Base-by-base conservation (phyloP, 2,888 invertebrate species). In the Stenichneumon culpator region DNA sequence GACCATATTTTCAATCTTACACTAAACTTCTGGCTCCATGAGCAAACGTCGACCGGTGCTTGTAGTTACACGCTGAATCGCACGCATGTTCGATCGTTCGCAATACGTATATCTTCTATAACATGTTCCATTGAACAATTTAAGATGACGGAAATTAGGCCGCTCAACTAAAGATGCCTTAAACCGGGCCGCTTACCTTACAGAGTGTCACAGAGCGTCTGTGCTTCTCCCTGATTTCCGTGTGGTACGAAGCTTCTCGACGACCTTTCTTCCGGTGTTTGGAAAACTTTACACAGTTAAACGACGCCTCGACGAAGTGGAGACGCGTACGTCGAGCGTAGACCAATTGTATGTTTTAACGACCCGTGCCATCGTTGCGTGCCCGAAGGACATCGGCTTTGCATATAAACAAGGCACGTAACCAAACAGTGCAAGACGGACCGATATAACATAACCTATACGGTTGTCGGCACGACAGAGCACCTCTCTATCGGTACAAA, bases 331-430 rank as follows among this genome's bases (percentile, higher is more conserved):
- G 32, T 3, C 4, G 32, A 5, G 54, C 16, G 28, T 52, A 67
- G 25, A 57, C 47, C 52, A 72, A 68, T 80, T 54, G 57, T 73
- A n/a, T 67, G 25, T 67, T 65, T 69, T 60, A 50, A 79, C 63
- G 69, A 68, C n/a, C 67, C 57, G 32, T 67, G 11, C n/a, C 68
- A 80, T 57, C 32, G 32, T 19, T 11, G 4, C 47, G 54, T 57
- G 67, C 19, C 57, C 67, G 6, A 6, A 67, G 60, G 52, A 73
- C 14, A 54, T 39, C 22, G 28, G 32, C 32, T 25, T 47, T 54
- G 28, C 25, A 11, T 25, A 3, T 36, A 19, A 14, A 44, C 11
- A n/a, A 78, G 25, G 28, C 19, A 68, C 72, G 57, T 65, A 22
- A 57, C 22, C 54, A 2, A 32, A 63, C 11, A 16, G 44, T 47